These are phyloP conservation scores for Chamaea fasciata DNA, from an alignment of 2,113 vertebrate species.

Conservation along the genomic window DNA sequence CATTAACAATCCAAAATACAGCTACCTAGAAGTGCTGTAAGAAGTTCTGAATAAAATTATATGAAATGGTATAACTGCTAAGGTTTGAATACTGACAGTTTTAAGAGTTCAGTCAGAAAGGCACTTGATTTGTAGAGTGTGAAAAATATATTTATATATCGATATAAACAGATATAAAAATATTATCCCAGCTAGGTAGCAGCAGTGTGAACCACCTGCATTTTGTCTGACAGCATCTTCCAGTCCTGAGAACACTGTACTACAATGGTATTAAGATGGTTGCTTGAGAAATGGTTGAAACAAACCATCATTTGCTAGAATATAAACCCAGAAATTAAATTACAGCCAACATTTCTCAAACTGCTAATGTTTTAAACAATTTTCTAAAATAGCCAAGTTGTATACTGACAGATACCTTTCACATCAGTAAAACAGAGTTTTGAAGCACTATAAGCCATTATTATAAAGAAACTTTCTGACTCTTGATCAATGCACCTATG, in stretches of 20 bases:
- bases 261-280: not conserved
- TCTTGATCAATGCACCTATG: not conserved
- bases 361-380: not conserved
- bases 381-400: not conserved
- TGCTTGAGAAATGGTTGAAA: not conserved
- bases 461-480: not conserved
- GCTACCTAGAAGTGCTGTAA: not conserved
- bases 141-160: not conserved
- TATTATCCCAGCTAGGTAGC: not conserved
- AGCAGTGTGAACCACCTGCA: not conserved
- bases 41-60: not conserved
- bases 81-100: not conserved
- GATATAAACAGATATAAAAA: not conserved
- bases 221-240: not conserved
- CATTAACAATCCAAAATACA: not conserved
- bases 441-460: not conserved
- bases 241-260: not conserved
- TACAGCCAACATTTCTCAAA: not conserved
- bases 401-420: not conserved
- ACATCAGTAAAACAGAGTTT: not conserved
- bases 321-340: not conserved
- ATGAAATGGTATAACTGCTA: not conserved
- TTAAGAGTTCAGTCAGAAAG: not conserved
- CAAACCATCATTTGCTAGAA: not conserved
- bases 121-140: not conserved